Evolutionary conservation across 2,797 vertebrate genomes (phyloP).

Genomic region (Phrynocephalus guinanensis): DNA sequence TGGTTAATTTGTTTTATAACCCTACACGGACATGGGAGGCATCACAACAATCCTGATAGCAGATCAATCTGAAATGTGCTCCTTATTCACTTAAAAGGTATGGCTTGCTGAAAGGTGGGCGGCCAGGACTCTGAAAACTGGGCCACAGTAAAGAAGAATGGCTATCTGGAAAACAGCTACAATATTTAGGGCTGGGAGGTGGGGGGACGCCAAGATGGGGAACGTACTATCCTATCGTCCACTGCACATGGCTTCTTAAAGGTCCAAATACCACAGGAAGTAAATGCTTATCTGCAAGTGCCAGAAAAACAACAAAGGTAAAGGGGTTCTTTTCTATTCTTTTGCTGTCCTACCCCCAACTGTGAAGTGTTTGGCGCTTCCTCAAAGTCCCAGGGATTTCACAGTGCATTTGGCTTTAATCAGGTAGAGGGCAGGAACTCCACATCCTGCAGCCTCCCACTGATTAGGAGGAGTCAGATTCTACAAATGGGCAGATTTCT

Average conservation of each 20-base stretch:
- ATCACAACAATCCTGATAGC: slow-evolving; percentile 48
- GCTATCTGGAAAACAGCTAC: slow-evolving; percentile 57
- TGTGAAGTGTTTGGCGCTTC: slow-evolving; percentile 77
- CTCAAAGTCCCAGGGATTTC: slow-evolving; percentile 80
- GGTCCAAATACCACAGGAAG: slow-evolving; percentile 66
- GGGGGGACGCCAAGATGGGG: slow-evolving; percentile 56
- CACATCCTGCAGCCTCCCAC: slow-evolving; percentile 89
- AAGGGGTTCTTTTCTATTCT: slow-evolving; percentile 70
- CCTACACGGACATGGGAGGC: slow-evolving; percentile 22
- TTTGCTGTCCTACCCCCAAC: slow-evolving; percentile 76
- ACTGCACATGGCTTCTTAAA: slow-evolving; percentile 59
- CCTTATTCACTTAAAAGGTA: slow-evolving; percentile 40
- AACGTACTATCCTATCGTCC: slow-evolving; percentile 42
- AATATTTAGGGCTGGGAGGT: slow-evolving; percentile 47
- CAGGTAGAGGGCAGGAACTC: slow-evolving; percentile 91
- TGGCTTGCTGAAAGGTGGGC: slow-evolving; percentile 58
- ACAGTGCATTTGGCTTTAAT: slow-evolving; percentile 92
- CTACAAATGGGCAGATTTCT: slow-evolving; percentile 87
- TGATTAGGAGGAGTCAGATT: slow-evolving; percentile 93
- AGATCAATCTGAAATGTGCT: slow-evolving; percentile 34
- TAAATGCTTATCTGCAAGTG: slow-evolving; percentile 77
- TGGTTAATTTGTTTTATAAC: background rate
- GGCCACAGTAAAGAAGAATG: slow-evolving; percentile 60
- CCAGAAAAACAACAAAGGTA: slow-evolving; percentile 79
- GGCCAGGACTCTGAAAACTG: slow-evolving; percentile 61